Conservation (phyloP, 2,797 vertebrate genomes). For the Pseudomugil gertrudae region DNA sequence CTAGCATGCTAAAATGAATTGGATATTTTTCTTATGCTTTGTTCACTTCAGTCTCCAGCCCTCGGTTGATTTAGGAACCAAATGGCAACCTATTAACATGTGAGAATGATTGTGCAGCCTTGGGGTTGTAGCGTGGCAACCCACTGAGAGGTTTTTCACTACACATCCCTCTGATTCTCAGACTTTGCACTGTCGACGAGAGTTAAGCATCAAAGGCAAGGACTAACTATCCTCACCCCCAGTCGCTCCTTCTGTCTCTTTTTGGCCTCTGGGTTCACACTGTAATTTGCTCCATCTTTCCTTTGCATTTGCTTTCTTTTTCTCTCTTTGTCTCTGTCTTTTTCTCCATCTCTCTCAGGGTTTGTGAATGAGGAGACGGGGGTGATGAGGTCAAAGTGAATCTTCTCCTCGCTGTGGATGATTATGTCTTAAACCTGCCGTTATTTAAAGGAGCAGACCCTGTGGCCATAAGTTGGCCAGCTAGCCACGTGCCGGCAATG, state of each 20-base stretch:
- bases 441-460: slow-evolving; percentile 81
- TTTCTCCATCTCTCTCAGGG: slow-evolving; percentile 69
- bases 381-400: slow-evolving; percentile 84
- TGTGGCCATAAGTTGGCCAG: slow-evolving; percentile 74
- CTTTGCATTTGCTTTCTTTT: slow-evolving; percentile 35
- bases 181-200: slow-evolving; percentile 70
- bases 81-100: slow-evolving; percentile 79
- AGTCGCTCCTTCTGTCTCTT: slow-evolving; percentile 70
- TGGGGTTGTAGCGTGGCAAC: slow-evolving; percentile 67
- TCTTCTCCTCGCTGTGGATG: slow-evolving; percentile 79
- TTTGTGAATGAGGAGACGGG: slow-evolving; percentile 71
- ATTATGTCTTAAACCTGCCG: slow-evolving; percentile 83
- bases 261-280: slow-evolving; percentile 81
- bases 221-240: slow-evolving; percentile 76
- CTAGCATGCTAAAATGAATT: slow-evolving; percentile 61
- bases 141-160: slow-evolving; percentile 62
- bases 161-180: slow-evolving; percentile 69
- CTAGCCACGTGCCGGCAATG: slow-evolving; percentile 60
- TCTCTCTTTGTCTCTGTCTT: slow-evolving; percentile 59
- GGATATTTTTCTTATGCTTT: slow-evolving; percentile 66
- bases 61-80: slow-evolving; percentile 76
- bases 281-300: slow-evolving; percentile 81
- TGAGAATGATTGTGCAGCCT: slow-evolving; percentile 75
- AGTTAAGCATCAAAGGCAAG: slow-evolving; percentile 79
- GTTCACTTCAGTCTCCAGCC: slow-evolving; percentile 66